These are phyloP conservation scores for Apis dorsata DNA, from an alignment of 1,140 invertebrate species.

Conservation along the genomic window DNA sequence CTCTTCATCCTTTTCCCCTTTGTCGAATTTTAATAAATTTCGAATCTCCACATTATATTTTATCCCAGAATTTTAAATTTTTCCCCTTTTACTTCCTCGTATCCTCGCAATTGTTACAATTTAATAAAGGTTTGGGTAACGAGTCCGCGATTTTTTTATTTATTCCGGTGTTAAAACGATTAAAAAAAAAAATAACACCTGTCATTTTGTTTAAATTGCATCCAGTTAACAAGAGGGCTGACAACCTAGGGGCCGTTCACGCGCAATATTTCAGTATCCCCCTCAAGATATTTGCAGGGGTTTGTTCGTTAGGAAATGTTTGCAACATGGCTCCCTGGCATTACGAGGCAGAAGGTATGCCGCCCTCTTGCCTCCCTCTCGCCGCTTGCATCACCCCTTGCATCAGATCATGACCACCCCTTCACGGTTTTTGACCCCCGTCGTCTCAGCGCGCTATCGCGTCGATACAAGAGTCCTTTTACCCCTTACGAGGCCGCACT, in stretches of 20 bases:
- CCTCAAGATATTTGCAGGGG: slow-evolving; percentile 39
- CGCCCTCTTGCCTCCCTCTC: background rate
- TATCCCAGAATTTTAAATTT: background rate
- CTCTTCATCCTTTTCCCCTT: background rate
- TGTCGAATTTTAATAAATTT: background rate
- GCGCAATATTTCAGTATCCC: slow-evolving; percentile 8
- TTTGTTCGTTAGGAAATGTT: slow-evolving; percentile 44
- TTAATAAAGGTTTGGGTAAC: background rate
- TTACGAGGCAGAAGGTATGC: slow-evolving; percentile 30
- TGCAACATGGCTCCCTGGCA: slow-evolving; percentile 44
- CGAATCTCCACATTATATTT: background rate
- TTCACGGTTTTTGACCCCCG: slow-evolving; percentile 61
- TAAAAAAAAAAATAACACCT: background rate
- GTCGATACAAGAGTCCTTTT: slow-evolving; percentile 61
- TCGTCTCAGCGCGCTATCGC: slow-evolving; percentile 43
- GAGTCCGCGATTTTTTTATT: background rate
- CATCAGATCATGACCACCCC: slow-evolving; percentile 50
- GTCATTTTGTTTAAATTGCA: background rate
- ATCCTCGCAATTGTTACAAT: background rate
- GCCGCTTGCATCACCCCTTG: slow-evolving; percentile 33
- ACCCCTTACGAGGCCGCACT: slow-evolving; percentile 23
- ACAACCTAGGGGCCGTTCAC: background rate
- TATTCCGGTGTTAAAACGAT: background rate
- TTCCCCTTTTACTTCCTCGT: background rate
- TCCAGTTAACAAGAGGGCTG: background rate